Evolutionary conservation across 2,888 invertebrate species (phyloP).

Genomic region (Nemapogon koenigi): DNA sequence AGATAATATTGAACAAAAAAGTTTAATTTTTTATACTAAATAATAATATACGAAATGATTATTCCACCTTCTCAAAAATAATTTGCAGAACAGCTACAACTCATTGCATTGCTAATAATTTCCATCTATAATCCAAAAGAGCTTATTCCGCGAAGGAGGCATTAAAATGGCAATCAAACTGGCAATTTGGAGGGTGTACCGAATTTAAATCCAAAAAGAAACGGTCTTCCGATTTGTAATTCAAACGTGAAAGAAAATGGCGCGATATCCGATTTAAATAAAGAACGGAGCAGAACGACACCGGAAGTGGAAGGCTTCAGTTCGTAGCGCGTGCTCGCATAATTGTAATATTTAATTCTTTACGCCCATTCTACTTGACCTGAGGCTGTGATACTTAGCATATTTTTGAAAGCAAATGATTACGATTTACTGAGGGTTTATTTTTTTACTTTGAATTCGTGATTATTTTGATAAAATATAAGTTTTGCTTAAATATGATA

Average conservation of each 20-base stretch:
- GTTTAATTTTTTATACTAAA: too few species aligned
- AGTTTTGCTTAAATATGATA: too few species aligned
- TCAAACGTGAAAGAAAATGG: slow-evolving; percentile 54
- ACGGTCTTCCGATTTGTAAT: slow-evolving; percentile 56
- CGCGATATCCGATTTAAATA: slow-evolving; percentile 49
- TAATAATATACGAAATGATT: too few species aligned
- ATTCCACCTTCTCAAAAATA: too few species aligned
- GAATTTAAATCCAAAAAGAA: slow-evolving; percentile 48
- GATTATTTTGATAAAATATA: too few species aligned
- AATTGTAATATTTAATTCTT: slow-evolving; percentile 20
- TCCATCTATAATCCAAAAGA: slow-evolving; percentile 28
- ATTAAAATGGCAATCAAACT: slow-evolving; percentile 58
- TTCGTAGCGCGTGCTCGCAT: slow-evolving; percentile 11
- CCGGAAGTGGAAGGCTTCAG: slow-evolving; percentile 9
- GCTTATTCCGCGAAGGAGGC: slow-evolving; percentile 40
- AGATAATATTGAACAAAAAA: too few species aligned
- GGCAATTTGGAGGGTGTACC: slow-evolving; percentile 45
- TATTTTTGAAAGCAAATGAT: too few species aligned
- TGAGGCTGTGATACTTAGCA: slow-evolving; percentile 6
- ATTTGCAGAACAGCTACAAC: too few species aligned
- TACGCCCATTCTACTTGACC: slow-evolving; percentile 18
- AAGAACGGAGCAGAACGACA: slow-evolving; percentile 25
- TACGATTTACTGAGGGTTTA: too few species aligned
- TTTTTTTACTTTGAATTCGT: too few species aligned
- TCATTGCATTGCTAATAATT: slow-evolving; percentile 12